A percentile compares a stretch with the other conserved stretches of the same genome.
phyloP scores from a whole-genome alignment of 2,113 vertebrate genomes.

The Cephalopholis sonnerati region DNA sequence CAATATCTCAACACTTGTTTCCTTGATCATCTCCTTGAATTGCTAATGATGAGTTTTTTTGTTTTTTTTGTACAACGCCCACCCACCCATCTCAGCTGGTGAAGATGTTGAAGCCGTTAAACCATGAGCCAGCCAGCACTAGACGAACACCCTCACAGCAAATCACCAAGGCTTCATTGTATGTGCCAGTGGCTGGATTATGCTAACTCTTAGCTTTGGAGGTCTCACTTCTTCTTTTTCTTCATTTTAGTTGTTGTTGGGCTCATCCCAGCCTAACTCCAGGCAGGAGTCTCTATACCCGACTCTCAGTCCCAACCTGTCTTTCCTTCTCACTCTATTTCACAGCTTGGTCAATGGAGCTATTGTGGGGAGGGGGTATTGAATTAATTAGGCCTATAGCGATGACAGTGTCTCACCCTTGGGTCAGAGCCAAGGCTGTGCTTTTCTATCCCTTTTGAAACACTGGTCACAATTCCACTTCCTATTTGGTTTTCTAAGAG shows the following conservation, averaged over 20 bases:
- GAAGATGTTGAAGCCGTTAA: slow-evolving; percentile 34
- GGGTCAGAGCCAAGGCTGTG: slow-evolving; percentile 62
- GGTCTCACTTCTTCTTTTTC: slow-evolving; percentile 7
- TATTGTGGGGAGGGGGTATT: slow-evolving; percentile 63
- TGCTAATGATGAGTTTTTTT: slow-evolving; percentile 38
- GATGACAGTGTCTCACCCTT: slow-evolving; percentile 64
- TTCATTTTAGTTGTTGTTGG: background rate
- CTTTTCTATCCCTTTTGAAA: slow-evolving; percentile 68
- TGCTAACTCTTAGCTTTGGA: slow-evolving; percentile 26
- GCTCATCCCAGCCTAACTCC: slow-evolving; percentile 10
- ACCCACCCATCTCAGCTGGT: slow-evolving; percentile 37
- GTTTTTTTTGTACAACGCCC: slow-evolving; percentile 14
- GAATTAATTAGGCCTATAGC: slow-evolving; percentile 75
- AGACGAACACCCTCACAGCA: slow-evolving; percentile 42
- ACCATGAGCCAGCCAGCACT: slow-evolving; percentile 9
- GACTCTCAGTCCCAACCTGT: slow-evolving; percentile 31
- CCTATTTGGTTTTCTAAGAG: slow-evolving; percentile 71
- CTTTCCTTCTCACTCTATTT: slow-evolving; percentile 44
- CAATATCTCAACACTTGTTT: slow-evolving; percentile 30
- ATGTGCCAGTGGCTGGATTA: slow-evolving; percentile 45
- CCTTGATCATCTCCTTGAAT: slow-evolving; percentile 43
- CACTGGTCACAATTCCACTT: slow-evolving; percentile 75
- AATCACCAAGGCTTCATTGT: slow-evolving; percentile 35
- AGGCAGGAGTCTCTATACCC: slow-evolving; percentile 21
- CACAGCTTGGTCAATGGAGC: slow-evolving; percentile 71